phyloP scores from a whole-genome alignment of 2,113 vertebrate genomes.

The Stigmatopora nigra region DNA sequence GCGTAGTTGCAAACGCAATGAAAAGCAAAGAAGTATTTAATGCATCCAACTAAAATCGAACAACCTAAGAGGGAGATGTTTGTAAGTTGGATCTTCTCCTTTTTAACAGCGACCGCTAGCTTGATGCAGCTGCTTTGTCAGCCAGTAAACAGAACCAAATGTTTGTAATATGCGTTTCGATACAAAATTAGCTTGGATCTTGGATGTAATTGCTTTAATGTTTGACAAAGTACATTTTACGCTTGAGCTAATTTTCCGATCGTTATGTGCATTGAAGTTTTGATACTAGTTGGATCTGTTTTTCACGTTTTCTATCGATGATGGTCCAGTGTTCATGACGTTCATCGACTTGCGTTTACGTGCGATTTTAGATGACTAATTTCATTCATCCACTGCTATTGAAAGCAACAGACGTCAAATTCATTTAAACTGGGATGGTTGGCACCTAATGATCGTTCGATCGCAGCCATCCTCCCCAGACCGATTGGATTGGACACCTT shows the following conservation, averaged over 20 bases:
- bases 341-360: background rate
- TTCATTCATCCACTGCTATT: too few species aligned
- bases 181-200: background rate
- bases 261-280: background rate
- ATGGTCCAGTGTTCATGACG: background rate
- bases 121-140: background rate
- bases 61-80: conserved; percentile 14
- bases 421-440: too few species aligned
- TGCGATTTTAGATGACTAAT: too few species aligned
- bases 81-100: conserved; percentile 40
- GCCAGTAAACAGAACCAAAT: background rate
- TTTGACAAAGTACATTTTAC: background rate
- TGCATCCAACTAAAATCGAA: background rate
- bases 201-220: background rate
- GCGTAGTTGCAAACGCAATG: background rate
- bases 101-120: background rate
- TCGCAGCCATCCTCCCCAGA: too few species aligned
- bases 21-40: conserved; percentile 16
- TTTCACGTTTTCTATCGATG: background rate
- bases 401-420: too few species aligned
- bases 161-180: background rate
- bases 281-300: too few species aligned
- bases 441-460: too few species aligned
- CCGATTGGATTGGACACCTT: too few species aligned
- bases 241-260: background rate